Conservation (phyloP, 2,113 vertebrate genomes). For the Oenanthe oenanthe region DNA sequence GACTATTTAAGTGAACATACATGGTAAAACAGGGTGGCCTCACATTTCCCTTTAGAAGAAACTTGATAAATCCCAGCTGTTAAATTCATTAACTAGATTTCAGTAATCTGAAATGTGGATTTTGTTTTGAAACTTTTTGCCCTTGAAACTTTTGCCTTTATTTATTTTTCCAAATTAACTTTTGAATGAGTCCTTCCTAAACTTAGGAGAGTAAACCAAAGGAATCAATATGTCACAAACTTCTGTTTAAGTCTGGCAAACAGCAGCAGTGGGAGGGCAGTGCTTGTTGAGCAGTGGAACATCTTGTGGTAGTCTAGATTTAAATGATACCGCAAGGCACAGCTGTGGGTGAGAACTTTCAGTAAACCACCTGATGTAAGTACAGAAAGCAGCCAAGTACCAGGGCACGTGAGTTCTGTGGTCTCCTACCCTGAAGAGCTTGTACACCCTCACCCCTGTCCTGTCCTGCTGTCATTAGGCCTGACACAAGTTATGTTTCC, state of each 20-base stretch:
- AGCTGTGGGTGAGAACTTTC: not conserved
- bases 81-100: not conserved
- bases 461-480: not conserved
- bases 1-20: not conserved
- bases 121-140: constrained; percentile 10
- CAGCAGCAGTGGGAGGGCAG: not conserved
- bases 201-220: constrained; percentile 1
- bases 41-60: not conserved
- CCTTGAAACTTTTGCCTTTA: constrained; percentile 38
- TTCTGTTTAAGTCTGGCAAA: constrained; percentile 24
- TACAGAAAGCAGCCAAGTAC: not conserved
- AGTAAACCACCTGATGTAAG: not conserved
- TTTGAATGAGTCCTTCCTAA: not conserved
- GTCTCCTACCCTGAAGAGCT: not conserved
- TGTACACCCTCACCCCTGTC: not conserved
- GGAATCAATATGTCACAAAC: constrained; percentile 7
- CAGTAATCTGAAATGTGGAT: not conserved
- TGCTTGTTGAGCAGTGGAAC: not conserved
- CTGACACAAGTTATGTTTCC: not conserved
- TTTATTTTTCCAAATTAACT: constrained; percentile 44
- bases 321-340: not conserved
- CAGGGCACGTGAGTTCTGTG: not conserved
- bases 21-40: not conserved
- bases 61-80: not conserved
- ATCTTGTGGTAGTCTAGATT: not conserved